Percentiles rank a stretch among this genome's conserved stretches.
These are phyloP conservation scores for Drosophila tripunctata DNA, from an alignment of 2,888 invertebrate species.

Conservation along the genomic window DNA sequence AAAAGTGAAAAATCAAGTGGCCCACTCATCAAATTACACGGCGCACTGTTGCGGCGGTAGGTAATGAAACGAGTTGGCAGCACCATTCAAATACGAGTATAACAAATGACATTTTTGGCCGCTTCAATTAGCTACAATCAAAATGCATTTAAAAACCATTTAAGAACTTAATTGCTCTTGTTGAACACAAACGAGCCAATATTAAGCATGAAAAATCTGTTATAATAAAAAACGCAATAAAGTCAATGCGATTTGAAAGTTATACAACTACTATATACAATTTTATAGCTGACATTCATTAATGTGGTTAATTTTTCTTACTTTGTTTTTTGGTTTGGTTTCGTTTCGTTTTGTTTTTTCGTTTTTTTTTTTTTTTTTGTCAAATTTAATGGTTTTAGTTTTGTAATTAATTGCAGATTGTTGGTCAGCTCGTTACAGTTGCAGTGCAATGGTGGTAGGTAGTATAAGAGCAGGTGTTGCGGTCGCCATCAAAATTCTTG, in stretches of 20 bases:
- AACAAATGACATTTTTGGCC: constrained; percentile 52
- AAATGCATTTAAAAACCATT: constrained; percentile 73
- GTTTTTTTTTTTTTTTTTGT: not conserved
- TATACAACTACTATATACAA: constrained; percentile 1
- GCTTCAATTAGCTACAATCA: constrained; percentile 69
- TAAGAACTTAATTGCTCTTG: constrained; percentile 73
- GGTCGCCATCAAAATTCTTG: not conserved
- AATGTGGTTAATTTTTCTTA: not conserved
- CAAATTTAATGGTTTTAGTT: constrained; percentile 36
- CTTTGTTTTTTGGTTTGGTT: constrained; percentile 16
- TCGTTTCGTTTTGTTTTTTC: not conserved
- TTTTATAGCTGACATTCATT: constrained; percentile 16
- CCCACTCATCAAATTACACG: constrained; percentile 31
- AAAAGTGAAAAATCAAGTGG: constrained; percentile 47
- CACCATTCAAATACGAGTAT: constrained; percentile 21
- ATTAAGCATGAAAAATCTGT: constrained; percentile 13
- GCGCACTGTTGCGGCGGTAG: not conserved
- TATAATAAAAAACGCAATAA: constrained; percentile 3
- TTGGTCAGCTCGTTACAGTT: constrained; percentile 19
- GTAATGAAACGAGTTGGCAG: constrained; percentile 41
- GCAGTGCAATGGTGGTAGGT: too few species aligned
- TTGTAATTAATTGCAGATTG: constrained; percentile 44
- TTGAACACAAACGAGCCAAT: constrained; percentile 6
- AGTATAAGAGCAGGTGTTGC: constrained; percentile 5
- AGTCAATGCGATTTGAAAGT: not conserved